These are phyloP conservation scores for Molossus alvarezi DNA, from an alignment of 2,797 vertebrate genomes.

Conservation along the genomic window DNA sequence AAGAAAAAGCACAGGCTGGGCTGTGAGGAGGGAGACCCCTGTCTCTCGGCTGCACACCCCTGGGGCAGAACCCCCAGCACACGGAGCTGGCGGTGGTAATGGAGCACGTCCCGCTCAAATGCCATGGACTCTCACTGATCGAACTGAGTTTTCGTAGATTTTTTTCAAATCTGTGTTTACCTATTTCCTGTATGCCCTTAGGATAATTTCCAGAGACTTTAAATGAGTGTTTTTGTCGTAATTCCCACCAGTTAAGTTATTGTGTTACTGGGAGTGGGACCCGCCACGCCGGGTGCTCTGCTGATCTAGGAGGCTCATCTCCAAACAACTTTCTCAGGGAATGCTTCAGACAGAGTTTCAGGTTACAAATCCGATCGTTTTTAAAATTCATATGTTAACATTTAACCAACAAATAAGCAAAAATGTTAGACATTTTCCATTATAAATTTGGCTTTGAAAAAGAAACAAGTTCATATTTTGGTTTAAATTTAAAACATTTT, in stretches of 20 bases:
- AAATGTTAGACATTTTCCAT: not conserved
- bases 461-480: not conserved
- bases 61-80: too few relatives aligned
- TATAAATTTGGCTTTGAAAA: not conserved
- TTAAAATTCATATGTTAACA: not conserved
- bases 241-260: constrained; percentile 13
- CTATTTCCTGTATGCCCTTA: not conserved
- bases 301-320: not conserved
- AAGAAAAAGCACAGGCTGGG: not conserved
- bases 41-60: not conserved
- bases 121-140: not conserved
- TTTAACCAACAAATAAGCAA: not conserved
- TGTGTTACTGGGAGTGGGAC: not conserved
- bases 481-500: not conserved
- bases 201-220: not conserved
- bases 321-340: not conserved
- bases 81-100: not conserved
- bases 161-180: not conserved
- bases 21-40: not conserved
- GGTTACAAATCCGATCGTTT: not conserved
- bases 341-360: not conserved
- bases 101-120: not conserved
- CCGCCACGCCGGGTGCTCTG: not conserved
- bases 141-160: not conserved
- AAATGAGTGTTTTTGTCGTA: not conserved